These are phyloP conservation scores for Desmodus rotundus DNA, from an alignment of 2,113 vertebrate genomes.

Conservation along the genomic window DNA sequence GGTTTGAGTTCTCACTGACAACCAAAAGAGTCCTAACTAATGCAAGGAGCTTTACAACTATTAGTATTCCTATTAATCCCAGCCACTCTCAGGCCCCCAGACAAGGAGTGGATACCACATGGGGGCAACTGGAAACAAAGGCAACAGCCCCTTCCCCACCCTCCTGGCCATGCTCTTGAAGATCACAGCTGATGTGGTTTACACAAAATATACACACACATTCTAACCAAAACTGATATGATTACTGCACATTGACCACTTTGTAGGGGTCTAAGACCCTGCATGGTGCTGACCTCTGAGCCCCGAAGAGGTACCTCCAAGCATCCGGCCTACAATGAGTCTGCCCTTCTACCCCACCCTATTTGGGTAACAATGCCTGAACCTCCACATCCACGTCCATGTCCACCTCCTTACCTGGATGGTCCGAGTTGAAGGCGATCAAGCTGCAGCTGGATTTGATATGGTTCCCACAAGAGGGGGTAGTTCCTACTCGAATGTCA, in stretches of 20 bases:
- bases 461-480: slow-evolving; percentile 84
- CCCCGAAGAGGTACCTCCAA: fast-evolving
- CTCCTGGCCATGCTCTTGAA: background rate
- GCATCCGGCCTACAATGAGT: background rate
- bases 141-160: background rate
- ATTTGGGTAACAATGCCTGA: background rate
- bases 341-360: background rate
- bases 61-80: background rate
- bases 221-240: background rate
- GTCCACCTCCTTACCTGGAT: slow-evolving; percentile 81
- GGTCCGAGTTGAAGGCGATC: slow-evolving; percentile 87
- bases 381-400: background rate
- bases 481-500: slow-evolving; percentile 81
- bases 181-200: background rate
- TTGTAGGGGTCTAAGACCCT: background rate
- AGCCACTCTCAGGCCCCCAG: background rate
- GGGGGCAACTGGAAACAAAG: background rate
- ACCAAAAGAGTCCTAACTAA: background rate
- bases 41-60: background rate
- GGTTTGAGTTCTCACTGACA: background rate
- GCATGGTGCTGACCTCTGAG: background rate
- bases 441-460: slow-evolving; percentile 89
- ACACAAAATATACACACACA: background rate
- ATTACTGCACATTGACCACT: background rate
- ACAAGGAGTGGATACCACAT: background rate